Evolutionary conservation across 2,797 vertebrate genomes (phyloP).

Genomic region (Pangasius sanitwongsei): DNA sequence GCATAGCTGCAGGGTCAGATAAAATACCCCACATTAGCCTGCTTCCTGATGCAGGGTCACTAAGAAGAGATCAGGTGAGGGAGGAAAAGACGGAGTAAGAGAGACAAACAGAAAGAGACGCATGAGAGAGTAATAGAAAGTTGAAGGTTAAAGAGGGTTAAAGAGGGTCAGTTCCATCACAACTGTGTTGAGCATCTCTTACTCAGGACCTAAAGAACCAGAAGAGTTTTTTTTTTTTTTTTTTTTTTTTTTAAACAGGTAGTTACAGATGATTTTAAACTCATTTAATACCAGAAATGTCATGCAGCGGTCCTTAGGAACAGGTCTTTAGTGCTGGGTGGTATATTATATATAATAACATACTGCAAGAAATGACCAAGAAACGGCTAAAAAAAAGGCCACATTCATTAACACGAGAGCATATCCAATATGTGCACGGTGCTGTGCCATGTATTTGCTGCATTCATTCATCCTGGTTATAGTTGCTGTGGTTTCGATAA

Average conservation of each 20-base stretch:
- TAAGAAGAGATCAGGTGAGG: slow-evolving; percentile 9
- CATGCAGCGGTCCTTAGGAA: neutral
- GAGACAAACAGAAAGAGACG: neutral
- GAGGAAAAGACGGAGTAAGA: slow-evolving; percentile 15
- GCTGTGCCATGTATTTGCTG: neutral
- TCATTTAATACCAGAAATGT: neutral
- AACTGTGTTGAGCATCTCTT: neutral
- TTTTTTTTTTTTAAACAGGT: neutral
- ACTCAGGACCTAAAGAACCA: neutral
- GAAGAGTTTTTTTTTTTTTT: too few species aligned
- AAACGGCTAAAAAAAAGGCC: neutral
- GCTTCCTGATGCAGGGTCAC: slow-evolving; percentile 60
- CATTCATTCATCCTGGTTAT: neutral
- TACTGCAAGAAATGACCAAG: neutral
- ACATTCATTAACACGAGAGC: neutral
- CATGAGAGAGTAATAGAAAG: neutral
- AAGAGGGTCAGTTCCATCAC: slow-evolving; percentile 23
- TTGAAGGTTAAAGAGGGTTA: slow-evolving; percentile 20
- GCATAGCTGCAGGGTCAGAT: slow-evolving; percentile 63
- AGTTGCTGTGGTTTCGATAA: neutral
- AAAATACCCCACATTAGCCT: slow-evolving; percentile 68
- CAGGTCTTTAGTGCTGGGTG: neutral
- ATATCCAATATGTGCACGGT: neutral
- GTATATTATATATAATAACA: neutral
- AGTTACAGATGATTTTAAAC: neutral